Evolutionary conservation across 2,888 invertebrate genomes (phyloP), one percentile per base, ranked within the genome.

Genomic region (Drosophila anomalipes): DNA sequence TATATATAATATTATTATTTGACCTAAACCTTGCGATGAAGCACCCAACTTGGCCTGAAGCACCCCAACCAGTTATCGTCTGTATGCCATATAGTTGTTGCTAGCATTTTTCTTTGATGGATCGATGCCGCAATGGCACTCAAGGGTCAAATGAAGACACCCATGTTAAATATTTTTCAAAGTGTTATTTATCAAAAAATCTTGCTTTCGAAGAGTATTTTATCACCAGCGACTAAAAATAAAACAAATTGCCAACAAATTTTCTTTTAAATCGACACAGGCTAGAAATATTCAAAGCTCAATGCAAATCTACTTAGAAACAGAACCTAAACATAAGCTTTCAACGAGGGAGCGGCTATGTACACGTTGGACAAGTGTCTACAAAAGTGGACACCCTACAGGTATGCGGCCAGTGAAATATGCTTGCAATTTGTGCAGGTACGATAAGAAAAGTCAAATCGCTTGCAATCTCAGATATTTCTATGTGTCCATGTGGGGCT

Each of bases 351-450:
- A 12, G 32, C 41, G 33, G 12, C 33, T 10, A 3, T 22, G 63
- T 62, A 69, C 66, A 84, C 66, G 74, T 28, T 16, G 74, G 58
- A 68, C 67, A 58, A 41, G 54, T 41, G 53, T 33, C 14, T 54
- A 1, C 0, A 33, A 54, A 33, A 54, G 33, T 54, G 57, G 28
- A 19, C 56, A 56, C 12, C 56, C 56, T 56, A 37, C 37, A 35
- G 37, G 39, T 41, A 39, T 41, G 32, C 12, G 10, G 28, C 19
- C 60, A 14, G 57, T 54, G 68, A 63, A 54, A 74, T 74, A 72
- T 83, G 83, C 73, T 77, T 81, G 83, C 81, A 81, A 86, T 83
- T 86, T 82, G 86, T 86, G 83, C 64, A 80, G 84, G 70, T 86
- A 81, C 82, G 83, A 83, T 86, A 86, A 67, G 77, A 68, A 81